A percentile compares a stretch with the other conserved stretches of the same genome.
These are phyloP conservation scores for Gymnobelideus leadbeateri DNA, from an alignment of 2,113 vertebrate species.

Conservation along the genomic window DNA sequence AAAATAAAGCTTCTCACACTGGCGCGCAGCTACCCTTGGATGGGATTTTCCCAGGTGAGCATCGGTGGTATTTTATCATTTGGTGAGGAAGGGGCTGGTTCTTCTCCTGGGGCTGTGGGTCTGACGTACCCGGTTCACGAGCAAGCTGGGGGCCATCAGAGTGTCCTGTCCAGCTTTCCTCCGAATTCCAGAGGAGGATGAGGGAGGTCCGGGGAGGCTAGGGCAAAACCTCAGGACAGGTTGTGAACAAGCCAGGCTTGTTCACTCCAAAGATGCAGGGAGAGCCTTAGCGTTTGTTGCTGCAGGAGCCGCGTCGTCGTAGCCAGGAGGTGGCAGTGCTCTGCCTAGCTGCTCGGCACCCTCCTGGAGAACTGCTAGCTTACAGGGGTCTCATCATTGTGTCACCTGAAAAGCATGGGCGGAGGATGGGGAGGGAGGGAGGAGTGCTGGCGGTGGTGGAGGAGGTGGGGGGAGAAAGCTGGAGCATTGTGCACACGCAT, in stretches of 20 bases:
- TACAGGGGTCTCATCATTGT: conserved; percentile 50
- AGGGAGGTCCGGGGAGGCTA: conserved; percentile 14
- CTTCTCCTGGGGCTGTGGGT: conserved; percentile 32
- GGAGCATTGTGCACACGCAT: conserved; percentile 39
- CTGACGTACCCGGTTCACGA: conserved; percentile 50
- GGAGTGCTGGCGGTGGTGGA: neutral
- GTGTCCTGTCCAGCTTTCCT: conserved; percentile 59
- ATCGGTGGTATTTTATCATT: conserved; percentile 62
- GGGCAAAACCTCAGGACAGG: conserved; percentile 23
- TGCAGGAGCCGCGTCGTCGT: conserved; percentile 19
- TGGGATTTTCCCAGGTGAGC: conserved; percentile 57
- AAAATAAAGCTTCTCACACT: conserved; percentile 46
- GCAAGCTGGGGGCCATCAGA: conserved; percentile 31
- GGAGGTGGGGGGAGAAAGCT: conserved; percentile 33
- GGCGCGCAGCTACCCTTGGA: conserved; percentile 32
- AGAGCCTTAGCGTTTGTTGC: neutral
- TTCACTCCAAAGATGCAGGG: conserved; percentile 7
- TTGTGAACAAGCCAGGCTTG: neutral
- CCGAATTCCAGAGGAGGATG: conserved; percentile 56
- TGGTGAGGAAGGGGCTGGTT: neutral
- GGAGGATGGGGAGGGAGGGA: conserved; percentile 32
- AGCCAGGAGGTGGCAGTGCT: conserved; percentile 84
- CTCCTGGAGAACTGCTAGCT: conserved; percentile 1
- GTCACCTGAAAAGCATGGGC: conserved; percentile 57
- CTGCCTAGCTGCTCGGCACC: conserved; percentile 4